Conservation (phyloP, 2,797 vertebrate genomes). For the Okamejei kenojei region DNA sequence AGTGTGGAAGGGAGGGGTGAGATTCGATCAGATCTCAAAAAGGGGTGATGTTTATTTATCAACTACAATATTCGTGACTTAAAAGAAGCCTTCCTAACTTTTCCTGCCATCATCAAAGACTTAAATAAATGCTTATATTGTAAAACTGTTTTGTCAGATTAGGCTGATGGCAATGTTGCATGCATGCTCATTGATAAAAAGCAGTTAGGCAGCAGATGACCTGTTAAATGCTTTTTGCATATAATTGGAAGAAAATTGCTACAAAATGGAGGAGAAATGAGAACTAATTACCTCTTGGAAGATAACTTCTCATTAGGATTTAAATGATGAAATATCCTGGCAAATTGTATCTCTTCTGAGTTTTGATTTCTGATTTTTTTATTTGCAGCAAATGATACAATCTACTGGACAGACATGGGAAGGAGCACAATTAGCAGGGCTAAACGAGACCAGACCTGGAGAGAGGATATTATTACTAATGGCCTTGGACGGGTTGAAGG, state of each 20-base stretch:
- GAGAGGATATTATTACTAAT: constrained; percentile 87
- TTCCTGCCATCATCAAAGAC: too few species aligned
- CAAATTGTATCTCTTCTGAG: constrained; percentile 35
- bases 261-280: neutral
- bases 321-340: neutral
- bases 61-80: neutral
- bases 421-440: constrained; percentile 88
- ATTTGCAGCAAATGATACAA: constrained; percentile 80
- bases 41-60: too few species aligned
- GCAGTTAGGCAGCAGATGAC: neutral
- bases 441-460: constrained; percentile 95
- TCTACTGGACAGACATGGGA: constrained; percentile 99
- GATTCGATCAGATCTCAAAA: neutral
- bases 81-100: neutral
- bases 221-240: neutral
- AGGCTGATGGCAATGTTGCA: neutral
- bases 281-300: neutral
- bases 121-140: neutral
- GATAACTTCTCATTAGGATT: neutral
- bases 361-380: constrained; percentile 15
- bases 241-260: neutral
- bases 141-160: neutral
- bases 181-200: neutral
- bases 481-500: constrained; percentile 94
- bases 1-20: too few species aligned